Conservation (phyloP, 2,888 invertebrate genomes). For the Axea sp. region DNA sequence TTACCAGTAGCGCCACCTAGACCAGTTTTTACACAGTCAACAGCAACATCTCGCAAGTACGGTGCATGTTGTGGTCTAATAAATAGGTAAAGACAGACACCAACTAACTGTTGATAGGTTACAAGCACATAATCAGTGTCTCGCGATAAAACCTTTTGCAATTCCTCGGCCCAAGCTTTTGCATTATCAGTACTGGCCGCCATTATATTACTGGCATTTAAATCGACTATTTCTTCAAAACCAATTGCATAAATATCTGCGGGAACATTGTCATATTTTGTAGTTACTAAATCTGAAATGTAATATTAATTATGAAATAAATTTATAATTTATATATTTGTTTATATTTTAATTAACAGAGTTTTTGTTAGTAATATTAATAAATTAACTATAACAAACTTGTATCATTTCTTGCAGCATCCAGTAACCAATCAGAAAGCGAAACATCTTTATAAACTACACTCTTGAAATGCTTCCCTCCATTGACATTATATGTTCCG, state of each 20-base stretch:
- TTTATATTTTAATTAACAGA: too few species aligned
- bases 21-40: conserved; percentile 98
- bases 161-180: conserved; percentile 95
- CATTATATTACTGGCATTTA: conserved; percentile 99
- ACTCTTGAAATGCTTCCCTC: conserved; percentile 98
- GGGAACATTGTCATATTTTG: conserved; percentile 81
- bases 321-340: too few species aligned
- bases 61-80: conserved; percentile 93
- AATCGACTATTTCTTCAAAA: conserved; percentile 99
- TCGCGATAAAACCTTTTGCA: conserved; percentile 93
- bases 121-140: conserved; percentile 93
- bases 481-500: conserved; percentile 99
- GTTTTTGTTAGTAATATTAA: too few species aligned
- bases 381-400: too few species aligned
- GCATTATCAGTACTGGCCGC: conserved; percentile 96
- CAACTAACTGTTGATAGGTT: conserved; percentile 97
- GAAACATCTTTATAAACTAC: conserved; percentile 95
- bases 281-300: conserved; percentile 76
- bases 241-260: conserved; percentile 98
- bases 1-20: conserved; percentile 98
- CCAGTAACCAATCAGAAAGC: conserved; percentile 93
- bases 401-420: conserved; percentile 82
- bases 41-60: conserved; percentile 93
- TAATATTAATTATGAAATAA: too few species aligned
- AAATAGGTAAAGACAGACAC: conserved; percentile 98